Percentiles rank a stretch among this genome's conserved stretches.
Conservation (phyloP, 2,113 vertebrate species). For the Apodemus speciosus region DNA sequence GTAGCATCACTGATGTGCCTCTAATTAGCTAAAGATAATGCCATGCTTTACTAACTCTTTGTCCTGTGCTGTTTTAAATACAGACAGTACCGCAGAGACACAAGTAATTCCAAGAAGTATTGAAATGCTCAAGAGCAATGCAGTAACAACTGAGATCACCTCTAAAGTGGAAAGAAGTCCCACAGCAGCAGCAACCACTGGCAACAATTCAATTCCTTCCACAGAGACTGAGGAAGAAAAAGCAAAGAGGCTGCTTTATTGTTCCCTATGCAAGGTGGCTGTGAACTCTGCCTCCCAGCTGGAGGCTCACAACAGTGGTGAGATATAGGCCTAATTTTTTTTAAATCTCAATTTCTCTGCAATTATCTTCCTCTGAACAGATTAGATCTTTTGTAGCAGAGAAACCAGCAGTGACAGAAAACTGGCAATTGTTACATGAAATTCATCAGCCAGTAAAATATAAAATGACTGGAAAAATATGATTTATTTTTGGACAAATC, state of each 20-base stretch:
- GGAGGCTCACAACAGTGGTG: conserved; percentile 98
- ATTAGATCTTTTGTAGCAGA: conserved; percentile 82
- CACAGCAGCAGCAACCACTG: conserved; percentile 78
- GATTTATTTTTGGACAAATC: conserved; percentile 40
- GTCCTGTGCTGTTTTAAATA: conserved; percentile 58
- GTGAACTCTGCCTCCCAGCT: conserved; percentile 98
- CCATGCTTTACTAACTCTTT: background rate
- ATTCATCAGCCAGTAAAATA: conserved; percentile 80
- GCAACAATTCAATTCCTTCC: conserved; percentile 83
- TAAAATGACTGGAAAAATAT: conserved; percentile 74
- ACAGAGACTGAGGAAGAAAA: conserved; percentile 96
- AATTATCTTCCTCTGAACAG: conserved; percentile 81
- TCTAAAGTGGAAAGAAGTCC: conserved; percentile 87
- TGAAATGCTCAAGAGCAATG: conserved; percentile 81
- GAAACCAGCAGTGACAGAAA: conserved; percentile 74
- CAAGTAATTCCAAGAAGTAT: conserved; percentile 84
- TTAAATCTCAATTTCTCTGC: conserved; percentile 78
- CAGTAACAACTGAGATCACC: conserved; percentile 86
- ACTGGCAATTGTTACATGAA: conserved; percentile 77
- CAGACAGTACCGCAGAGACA: conserved; percentile 86
- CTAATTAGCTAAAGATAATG: conserved; percentile 38
- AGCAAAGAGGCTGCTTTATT: conserved; percentile 95
- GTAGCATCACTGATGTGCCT: background rate
- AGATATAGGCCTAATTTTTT: conserved; percentile 78
- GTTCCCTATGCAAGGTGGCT: conserved; percentile 98